phyloP scores from a whole-genome alignment of 2,888 invertebrate genomes.

The Hipparchia sbordonii region DNA sequence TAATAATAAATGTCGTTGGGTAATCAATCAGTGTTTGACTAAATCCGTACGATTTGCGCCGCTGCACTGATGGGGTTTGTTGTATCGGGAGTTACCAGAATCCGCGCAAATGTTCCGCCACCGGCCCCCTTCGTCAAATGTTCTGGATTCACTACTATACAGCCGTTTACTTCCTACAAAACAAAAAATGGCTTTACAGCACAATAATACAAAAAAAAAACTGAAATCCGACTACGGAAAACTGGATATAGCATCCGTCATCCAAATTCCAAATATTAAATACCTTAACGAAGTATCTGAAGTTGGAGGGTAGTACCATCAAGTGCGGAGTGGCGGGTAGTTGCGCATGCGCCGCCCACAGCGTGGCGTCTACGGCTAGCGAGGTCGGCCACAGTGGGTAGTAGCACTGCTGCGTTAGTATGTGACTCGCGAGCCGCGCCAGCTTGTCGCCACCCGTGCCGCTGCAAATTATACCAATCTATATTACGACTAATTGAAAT shows the following conservation, averaged over 20 bases:
- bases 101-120: conserved; percentile 90
- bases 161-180: conserved; percentile 88
- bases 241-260: too few species aligned
- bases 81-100: conserved; percentile 78
- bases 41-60: conserved; percentile 73
- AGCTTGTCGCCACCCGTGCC: conserved; percentile 85
- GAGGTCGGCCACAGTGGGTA: conserved; percentile 91
- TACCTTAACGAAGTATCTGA: conserved; percentile 92
- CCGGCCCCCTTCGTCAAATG: conserved; percentile 88
- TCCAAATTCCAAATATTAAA: conserved; percentile 23
- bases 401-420: conserved; percentile 90
- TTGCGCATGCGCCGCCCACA: conserved; percentile 88
- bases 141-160: conserved; percentile 93
- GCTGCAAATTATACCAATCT: conserved; percentile 44
- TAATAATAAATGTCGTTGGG: background rate
- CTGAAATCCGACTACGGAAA: too few species aligned
- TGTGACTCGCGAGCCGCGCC: conserved; percentile 88
- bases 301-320: conserved; percentile 92
- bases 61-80: conserved; percentile 50
- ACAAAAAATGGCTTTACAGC: too few species aligned
- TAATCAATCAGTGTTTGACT: conserved; percentile 34
- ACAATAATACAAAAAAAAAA: too few species aligned
- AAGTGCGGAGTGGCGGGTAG: conserved; percentile 90
- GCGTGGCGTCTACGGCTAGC: conserved; percentile 86
- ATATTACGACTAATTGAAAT: background rate